phyloP scores from a whole-genome alignment of 2,113 vertebrate genomes.

The Nesoenas mayeri region DNA sequence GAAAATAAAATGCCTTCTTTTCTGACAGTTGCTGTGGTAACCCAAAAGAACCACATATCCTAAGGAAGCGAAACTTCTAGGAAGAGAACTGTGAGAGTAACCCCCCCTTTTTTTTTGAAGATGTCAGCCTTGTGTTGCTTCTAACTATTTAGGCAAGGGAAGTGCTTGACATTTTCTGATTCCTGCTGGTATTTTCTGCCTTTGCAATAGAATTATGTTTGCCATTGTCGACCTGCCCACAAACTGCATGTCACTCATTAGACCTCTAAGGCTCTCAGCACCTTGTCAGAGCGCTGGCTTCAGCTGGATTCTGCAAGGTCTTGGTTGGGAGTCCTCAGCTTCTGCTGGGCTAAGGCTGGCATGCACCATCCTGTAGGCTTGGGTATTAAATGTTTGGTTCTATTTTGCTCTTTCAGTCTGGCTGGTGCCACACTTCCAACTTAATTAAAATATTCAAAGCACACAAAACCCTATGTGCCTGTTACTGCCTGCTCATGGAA shows the following conservation, averaged over 20 bases:
- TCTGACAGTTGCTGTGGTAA: neutral
- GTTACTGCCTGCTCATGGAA: neutral
- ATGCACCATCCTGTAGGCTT: neutral
- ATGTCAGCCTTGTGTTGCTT: neutral
- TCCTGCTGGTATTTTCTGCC: neutral
- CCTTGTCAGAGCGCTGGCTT: neutral
- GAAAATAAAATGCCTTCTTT: conserved; percentile 9
- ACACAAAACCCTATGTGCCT: rapidly evolving
- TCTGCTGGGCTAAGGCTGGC: neutral
- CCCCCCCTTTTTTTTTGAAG: neutral
- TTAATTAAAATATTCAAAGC: neutral
- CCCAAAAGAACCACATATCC: neutral
- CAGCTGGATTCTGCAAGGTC: neutral
- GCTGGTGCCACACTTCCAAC: neutral
- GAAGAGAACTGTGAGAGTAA: neutral
- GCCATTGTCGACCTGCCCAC: neutral
- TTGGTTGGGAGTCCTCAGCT: neutral
- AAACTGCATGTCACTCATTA: neutral
- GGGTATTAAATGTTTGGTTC: neutral
- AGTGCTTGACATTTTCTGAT: neutral
- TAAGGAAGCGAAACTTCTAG: conserved; percentile 28
- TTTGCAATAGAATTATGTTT: neutral
- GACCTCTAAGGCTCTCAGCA: neutral
- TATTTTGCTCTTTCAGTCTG: neutral
- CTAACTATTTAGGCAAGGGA: neutral